Base-by-base conservation (phyloP, 1,140 invertebrate species). In the Yoshiicerus persimilis region DNA sequence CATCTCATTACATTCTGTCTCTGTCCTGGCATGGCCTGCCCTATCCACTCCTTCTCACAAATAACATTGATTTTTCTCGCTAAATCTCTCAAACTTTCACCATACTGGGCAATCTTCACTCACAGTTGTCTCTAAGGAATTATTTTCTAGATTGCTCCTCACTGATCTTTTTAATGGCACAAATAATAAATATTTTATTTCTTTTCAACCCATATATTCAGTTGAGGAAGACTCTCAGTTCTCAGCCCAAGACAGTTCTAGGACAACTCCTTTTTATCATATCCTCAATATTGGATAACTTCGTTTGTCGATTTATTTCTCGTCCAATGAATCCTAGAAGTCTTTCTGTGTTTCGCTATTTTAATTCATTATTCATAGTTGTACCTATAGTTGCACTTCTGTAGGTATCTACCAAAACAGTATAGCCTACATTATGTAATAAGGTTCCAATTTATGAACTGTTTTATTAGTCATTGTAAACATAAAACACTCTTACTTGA, bases 181-280 rank as follows among this genome's bases (percentile, higher is more conserved):
- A 80, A 80, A 80, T 80, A 80, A 34, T 80, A 80, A 80, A 80
- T 80, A 80, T 80, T 80, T 80, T 80, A 80, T 80, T 80, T 80
- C 75, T 36, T 80, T n/a, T 80, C 27, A 20, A 38, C 27, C 75
- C 75, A 80, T 80, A 38, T 80, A 80, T 38, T n/a, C 11, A 30
- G 75, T 38, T 80, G 0, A 4, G 0, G 2, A n/a, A 16, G 16
- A 47, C 41, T 20, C 4, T 4, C 41, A 8, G 16, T 20, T 47
- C 11, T 20, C 4, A 11, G 4, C 39, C n/a, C n/a, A n/a, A n/a
- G n/a, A n/a, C n/a, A n/a, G n/a, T 16, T n/a, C 47, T n/a, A 56
- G 2, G 6, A 56, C 13, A 56, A 56, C n/a, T n/a, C 47, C 20
- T 4, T 56, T 56, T n/a, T 16, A 16, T 56, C 47, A 56, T 56